Base-by-base conservation (phyloP, 2,797 vertebrate genomes). In the Tinamus major region DNA sequence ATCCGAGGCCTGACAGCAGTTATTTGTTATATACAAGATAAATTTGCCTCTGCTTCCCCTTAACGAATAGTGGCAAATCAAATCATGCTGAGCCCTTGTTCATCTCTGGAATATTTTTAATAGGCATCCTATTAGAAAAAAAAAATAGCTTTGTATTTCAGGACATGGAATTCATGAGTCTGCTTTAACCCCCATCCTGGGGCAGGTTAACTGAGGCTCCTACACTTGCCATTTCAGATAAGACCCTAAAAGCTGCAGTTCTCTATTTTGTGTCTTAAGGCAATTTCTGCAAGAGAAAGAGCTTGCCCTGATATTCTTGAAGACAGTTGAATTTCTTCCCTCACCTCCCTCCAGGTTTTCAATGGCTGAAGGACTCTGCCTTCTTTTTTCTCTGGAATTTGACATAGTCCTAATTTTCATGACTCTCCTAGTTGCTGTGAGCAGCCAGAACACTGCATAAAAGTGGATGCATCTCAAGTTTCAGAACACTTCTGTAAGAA, bases 11-110 rank as follows among this genome's bases (percentile, higher is more conserved):
- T 87, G 79, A 84, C 49, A 75, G 53, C 5, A 9, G 26, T 78
- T 87, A 78, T 92, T 69, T 76, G 68, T 68, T 95, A 81, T 79
- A 49, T 24, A 71, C 33, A 94, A 56, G 70, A 77, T 21, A 87
- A 75, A 80, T 44, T 82, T 64, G 37, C 69, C 75, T 91, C 48
- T 53, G 4, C 33, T 48, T 85, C 58, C 21, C 64, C 67, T 33
- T 76, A 87, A 93, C 87, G 31, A 93, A 62, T 44, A 76, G 58
- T 6, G 5, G 5, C 55, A 90, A 94, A 87, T 80, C 81, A 87
- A 85, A 74, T 16, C 68, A 62, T 7, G 11, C 59, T 64, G 81
- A 88, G 31, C 13, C 27, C 14, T 33, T 33, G 55, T 59, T 67
- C 53, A 17, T 84, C 31, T 70, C 5, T n/a, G 65, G 59, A 77